Conservation (phyloP, 2,113 vertebrate genomes). For the Lophochroa leadbeateri region DNA sequence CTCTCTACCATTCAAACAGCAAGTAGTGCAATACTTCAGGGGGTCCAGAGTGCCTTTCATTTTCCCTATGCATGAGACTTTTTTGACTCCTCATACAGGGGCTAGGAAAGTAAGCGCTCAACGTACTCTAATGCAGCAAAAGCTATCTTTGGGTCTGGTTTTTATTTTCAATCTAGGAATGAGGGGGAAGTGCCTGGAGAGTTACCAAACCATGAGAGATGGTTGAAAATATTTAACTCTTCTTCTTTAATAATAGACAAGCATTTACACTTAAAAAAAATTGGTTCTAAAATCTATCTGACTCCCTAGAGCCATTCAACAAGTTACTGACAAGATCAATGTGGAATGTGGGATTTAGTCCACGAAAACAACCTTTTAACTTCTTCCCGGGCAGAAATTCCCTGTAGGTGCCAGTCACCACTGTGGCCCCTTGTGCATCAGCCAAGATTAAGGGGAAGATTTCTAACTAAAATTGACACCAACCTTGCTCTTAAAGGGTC, state of each 20-base stretch:
- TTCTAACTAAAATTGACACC: not conserved
- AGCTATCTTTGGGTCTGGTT: not conserved
- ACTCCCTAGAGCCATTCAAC: not conserved
- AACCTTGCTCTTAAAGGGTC: not conserved
- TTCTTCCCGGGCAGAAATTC: not conserved
- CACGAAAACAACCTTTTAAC: not conserved
- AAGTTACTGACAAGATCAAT: not conserved
- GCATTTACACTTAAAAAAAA: not conserved
- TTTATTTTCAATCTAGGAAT: not conserved
- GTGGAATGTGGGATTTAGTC: not conserved
- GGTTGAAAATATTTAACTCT: slow-evolving; percentile 38
- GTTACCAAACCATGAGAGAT: slow-evolving; percentile 41
- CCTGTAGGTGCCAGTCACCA: not conserved
- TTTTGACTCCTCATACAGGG: not conserved
- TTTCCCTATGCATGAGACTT: not conserved
- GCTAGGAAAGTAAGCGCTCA: not conserved
- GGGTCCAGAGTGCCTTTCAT: not conserved
- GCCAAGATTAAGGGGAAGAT: not conserved
- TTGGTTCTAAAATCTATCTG: not conserved
- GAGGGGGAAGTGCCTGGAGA: slow-evolving; percentile 13
- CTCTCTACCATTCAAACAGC: not conserved
- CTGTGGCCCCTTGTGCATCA: accelerated
- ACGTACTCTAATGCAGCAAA: not conserved
- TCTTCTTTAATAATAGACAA: slow-evolving; percentile 19
- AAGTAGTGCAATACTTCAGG: not conserved